These are phyloP conservation scores for Limnephilus marmoratus DNA, from an alignment of 2,888 invertebrate genomes.

Conservation along the genomic window DNA sequence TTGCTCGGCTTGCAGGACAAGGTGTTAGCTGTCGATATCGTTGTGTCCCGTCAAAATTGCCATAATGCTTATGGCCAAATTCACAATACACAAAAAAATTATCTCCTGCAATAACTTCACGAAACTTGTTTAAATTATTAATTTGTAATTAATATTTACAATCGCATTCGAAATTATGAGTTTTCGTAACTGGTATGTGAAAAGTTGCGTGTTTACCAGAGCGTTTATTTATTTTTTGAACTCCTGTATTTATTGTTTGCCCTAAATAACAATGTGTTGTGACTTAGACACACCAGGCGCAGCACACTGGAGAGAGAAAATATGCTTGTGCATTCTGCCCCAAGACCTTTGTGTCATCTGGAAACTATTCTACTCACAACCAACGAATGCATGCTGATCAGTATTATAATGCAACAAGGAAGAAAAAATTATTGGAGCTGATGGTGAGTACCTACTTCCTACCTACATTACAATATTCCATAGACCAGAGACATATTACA, in stretches of 20 bases:
- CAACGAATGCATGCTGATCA: slow-evolving; percentile 56
- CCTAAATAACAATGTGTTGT: slow-evolving; percentile 9
- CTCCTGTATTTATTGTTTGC: not conserved
- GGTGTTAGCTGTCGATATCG: too few species aligned
- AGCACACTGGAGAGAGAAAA: slow-evolving; percentile 63
- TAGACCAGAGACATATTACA: too few species aligned
- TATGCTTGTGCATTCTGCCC: slow-evolving; percentile 60
- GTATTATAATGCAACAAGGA: slow-evolving; percentile 4
- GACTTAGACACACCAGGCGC: slow-evolving; percentile 59
- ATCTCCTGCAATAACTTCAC: too few species aligned
- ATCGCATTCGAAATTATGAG: too few species aligned
- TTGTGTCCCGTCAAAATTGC: too few species aligned
- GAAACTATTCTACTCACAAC: slow-evolving; percentile 59
- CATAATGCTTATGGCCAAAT: too few species aligned
- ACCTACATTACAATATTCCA: not conserved
- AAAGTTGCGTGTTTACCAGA: too few species aligned
- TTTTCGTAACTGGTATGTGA: too few species aligned
- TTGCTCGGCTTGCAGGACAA: too few species aligned
- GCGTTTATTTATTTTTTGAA: not conserved
- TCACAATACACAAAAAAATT: too few species aligned
- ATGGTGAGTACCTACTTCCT: not conserved
- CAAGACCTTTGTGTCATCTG: slow-evolving; percentile 59
- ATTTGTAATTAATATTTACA: too few species aligned
- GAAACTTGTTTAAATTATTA: too few species aligned
- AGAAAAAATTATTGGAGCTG: not conserved